Percentiles rank a stretch among this genome's conserved stretches.
These are phyloP conservation scores for Thaumetopoea pityocampa DNA, from an alignment of 1,140 invertebrate species.

Conservation along the genomic window DNA sequence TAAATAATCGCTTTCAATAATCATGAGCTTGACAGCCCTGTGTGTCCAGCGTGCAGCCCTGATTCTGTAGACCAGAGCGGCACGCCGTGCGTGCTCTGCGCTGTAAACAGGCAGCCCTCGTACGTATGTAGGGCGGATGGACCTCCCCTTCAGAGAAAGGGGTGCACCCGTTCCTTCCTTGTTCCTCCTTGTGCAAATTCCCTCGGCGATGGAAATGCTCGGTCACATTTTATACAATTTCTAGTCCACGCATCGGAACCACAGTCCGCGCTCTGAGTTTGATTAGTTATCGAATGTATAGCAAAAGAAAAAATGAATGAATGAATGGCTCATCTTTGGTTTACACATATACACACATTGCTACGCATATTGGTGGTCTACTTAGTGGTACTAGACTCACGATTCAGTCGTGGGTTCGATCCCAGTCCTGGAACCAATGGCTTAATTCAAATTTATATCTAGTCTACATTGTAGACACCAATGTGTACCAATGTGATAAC, in stretches of 20 bases:
- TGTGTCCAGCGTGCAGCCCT: constrained; percentile 64
- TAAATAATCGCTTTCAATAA: too few species aligned
- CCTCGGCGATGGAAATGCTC: constrained; percentile 73
- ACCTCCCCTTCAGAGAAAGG: constrained; percentile 61
- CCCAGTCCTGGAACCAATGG: too few species aligned
- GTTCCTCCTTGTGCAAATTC: constrained; percentile 75
- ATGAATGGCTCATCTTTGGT: too few species aligned
- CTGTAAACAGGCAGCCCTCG: constrained; percentile 65
- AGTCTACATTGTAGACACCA: too few species aligned
- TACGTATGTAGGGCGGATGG: constrained; percentile 68
- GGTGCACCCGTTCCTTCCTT: constrained; percentile 68
- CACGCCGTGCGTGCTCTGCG: constrained; percentile 63
- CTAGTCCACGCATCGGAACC: constrained; percentile 55
- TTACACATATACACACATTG: too few species aligned
- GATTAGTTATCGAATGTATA: too few species aligned
- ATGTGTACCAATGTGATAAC: too few species aligned
- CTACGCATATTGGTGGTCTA: too few species aligned
- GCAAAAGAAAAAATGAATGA: too few species aligned
- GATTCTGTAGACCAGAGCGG: constrained; percentile 68
- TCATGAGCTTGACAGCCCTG: constrained; percentile 65
- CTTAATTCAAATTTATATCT: too few species aligned
- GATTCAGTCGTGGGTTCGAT: too few species aligned
- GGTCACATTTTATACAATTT: constrained; percentile 75
- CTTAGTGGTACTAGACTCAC: too few species aligned
- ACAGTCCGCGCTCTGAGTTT: constrained; percentile 34